These are phyloP conservation scores for Stichodactyla helianthus DNA, from an alignment of 64 coral and sea anemone genomes.

Conservation along the genomic window DNA sequence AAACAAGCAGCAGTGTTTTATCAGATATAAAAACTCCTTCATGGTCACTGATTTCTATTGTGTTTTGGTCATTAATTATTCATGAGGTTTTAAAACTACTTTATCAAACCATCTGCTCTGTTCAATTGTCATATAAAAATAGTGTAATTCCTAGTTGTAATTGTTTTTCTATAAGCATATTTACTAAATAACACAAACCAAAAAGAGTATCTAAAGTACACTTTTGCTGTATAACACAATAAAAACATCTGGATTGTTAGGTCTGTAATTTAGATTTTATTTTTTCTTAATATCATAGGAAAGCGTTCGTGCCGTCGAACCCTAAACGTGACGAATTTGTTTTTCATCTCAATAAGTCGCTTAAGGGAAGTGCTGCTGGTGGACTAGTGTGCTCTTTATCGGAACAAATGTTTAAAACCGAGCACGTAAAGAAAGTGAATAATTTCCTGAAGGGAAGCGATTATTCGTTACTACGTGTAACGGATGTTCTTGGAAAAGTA, in stretches of 20 bases:
- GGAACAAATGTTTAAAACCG: conserved; percentile 9
- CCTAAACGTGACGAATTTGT: conserved; percentile 29
- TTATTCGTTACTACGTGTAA: not conserved
- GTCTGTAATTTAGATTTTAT: conserved; percentile 9
- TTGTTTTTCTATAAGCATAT: no score
- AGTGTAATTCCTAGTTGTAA: no score
- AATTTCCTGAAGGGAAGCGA: not conserved
- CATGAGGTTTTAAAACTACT: no score
- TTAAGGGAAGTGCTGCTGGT: not conserved
- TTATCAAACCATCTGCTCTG: no score
- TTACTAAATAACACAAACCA: no score
- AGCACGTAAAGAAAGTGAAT: conserved; percentile 1
- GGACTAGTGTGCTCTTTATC: conserved; percentile 20
- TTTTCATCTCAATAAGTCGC: not conserved
- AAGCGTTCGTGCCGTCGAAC: conserved; percentile 30
- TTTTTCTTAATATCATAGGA: not conserved
- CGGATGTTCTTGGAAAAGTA: conserved; percentile 5
- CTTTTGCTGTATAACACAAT: no score
- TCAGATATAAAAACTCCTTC: no score
- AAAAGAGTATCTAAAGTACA: no score
- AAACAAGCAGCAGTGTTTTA: no score
- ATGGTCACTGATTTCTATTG: no score
- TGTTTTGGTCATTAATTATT: no score
- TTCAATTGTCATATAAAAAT: not conserved
- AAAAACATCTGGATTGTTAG: not conserved